Evolutionary conservation across 1,140 invertebrate species (phyloP).

Genomic region (Hypsibius dujardini): DNA sequence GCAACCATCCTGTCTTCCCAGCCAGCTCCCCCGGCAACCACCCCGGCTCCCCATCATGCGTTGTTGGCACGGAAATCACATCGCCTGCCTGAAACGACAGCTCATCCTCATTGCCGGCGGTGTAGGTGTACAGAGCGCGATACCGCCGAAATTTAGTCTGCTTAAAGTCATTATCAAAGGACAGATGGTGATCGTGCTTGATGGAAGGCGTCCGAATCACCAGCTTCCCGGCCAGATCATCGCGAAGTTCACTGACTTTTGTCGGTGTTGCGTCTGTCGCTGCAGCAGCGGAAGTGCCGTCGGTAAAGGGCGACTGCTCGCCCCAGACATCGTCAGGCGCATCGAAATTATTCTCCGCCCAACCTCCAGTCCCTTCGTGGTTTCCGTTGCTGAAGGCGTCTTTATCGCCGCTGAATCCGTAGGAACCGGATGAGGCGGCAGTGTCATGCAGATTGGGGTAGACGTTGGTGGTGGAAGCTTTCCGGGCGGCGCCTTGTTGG

Average conservation of each 20-base stretch:
- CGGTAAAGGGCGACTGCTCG: not conserved
- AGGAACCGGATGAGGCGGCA: not conserved
- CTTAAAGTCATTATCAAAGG: conserved; percentile 14
- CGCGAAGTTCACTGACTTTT: not conserved
- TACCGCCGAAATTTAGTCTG: conserved; percentile 38
- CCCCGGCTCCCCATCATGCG: conserved; percentile 78
- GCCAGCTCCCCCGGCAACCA: conserved; percentile 82
- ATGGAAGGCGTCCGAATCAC: not conserved
- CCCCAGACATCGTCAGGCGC: not conserved
- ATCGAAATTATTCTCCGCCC: not conserved
- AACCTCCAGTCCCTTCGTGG: not conserved
- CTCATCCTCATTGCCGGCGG: conserved; percentile 76
- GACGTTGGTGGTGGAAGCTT: not conserved
- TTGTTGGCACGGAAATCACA: conserved; percentile 63
- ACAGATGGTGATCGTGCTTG: conserved; percentile 13
- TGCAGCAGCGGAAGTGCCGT: not conserved
- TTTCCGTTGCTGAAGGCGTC: not conserved
- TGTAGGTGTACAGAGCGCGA: conserved; percentile 80
- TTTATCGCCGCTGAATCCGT: not conserved
- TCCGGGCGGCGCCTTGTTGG: conserved; percentile 35
- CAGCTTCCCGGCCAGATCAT: not conserved
- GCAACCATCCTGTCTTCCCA: conserved; percentile 86
- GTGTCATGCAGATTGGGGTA: conserved; percentile 11
- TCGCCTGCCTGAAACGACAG: conserved; percentile 82
- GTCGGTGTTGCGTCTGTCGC: no score